Evolutionary conservation across 2,113 vertebrate species (phyloP).

Genomic region (Leucosticte australis): DNA sequence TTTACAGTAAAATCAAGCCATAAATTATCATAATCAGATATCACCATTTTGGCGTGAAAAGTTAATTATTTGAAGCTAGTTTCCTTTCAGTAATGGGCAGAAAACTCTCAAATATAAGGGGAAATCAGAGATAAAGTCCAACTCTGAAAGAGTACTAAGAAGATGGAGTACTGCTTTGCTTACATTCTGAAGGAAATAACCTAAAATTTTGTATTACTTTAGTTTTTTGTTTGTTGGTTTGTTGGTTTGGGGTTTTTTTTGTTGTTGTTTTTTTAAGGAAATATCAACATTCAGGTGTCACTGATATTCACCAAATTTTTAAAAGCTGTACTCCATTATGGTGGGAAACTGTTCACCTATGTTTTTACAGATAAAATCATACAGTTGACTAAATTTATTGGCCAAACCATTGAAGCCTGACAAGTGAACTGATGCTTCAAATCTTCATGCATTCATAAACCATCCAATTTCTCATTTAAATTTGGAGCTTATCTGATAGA

Average conservation of each 20-base stretch:
- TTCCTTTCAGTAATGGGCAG: not conserved
- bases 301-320: not conserved
- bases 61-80: not conserved
- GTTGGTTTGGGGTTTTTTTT: too few relatives aligned
- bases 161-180: not conserved
- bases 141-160: not conserved
- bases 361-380: not conserved
- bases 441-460: not conserved
- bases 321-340: not conserved
- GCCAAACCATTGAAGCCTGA: not conserved
- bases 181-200: not conserved
- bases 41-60: not conserved
- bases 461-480: not conserved
- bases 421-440: not conserved
- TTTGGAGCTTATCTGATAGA: not conserved
- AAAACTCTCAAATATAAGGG: not conserved
- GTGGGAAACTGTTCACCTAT: not conserved
- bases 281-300: not conserved
- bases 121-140: not conserved
- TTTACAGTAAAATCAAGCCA: not conserved
- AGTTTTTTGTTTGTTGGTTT: too few relatives aligned
- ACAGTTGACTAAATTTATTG: not conserved
- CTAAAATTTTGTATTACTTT: not conserved
- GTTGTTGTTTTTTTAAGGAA: not conserved
- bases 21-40: not conserved